Evolutionary conservation across 2,113 vertebrate species (phyloP).

Genomic region (Eidolon helvum): DNA sequence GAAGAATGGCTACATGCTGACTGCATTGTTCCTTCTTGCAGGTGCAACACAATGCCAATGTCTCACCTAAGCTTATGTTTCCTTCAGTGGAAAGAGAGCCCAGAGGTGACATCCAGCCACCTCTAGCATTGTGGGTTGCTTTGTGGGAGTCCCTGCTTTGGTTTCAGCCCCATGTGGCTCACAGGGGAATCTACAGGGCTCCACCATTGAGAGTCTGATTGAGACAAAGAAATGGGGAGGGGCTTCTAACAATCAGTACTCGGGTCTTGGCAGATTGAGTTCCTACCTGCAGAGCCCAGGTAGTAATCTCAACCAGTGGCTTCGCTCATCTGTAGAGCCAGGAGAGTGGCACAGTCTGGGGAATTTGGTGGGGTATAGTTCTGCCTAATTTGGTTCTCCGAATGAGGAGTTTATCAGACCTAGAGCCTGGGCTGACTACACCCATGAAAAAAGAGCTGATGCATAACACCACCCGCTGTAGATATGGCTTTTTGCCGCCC

Average conservation of each 20-base stretch:
- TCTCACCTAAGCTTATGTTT: not conserved
- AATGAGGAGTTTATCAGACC: not conserved
- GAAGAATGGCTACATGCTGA: not conserved
- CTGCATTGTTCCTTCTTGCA: not conserved
- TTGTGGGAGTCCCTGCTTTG: not conserved
- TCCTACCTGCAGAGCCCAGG: not conserved
- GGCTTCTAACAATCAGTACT: not conserved
- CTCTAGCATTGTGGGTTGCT: not conserved
- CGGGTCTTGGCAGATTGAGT: not conserved
- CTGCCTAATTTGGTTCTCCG: not conserved
- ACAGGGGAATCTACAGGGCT: not conserved
- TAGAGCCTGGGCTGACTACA: not conserved
- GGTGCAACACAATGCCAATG: not conserved
- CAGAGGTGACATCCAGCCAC: not conserved
- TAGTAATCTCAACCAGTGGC: not conserved
- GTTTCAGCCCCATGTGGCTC: not conserved
- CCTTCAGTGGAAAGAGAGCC: not conserved
- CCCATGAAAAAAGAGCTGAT: not conserved
- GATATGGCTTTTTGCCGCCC: not conserved
- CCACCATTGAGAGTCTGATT: not conserved
- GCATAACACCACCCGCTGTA: not conserved
- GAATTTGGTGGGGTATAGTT: not conserved
- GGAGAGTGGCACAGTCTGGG: not conserved
- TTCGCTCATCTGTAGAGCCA: not conserved
- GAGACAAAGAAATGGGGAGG: not conserved